These are phyloP conservation scores for Tauraco erythrolophus DNA, from an alignment of 2,113 vertebrate genomes.

Conservation along the genomic window DNA sequence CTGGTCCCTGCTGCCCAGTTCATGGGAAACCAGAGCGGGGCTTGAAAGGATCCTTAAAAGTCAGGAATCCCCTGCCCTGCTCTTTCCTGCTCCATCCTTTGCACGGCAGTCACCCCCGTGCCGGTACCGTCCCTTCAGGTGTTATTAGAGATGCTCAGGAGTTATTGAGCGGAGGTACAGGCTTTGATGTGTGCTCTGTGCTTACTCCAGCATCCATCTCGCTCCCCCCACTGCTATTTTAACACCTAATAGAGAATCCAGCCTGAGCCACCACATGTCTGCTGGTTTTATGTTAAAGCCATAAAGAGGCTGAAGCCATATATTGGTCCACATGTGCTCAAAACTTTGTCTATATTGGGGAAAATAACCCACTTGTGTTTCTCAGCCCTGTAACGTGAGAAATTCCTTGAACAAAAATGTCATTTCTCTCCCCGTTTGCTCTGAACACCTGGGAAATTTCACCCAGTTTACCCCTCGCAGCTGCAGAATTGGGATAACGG, in stretches of 20 bases:
- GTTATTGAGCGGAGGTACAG: fast-evolving
- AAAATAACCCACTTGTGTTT: background rate
- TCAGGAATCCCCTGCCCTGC: background rate
- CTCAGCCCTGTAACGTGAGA: background rate
- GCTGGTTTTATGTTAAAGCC: background rate
- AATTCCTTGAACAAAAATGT: background rate
- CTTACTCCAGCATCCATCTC: background rate
- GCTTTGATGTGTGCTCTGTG: fast-evolving
- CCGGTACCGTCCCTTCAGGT: fast-evolving
- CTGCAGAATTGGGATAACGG: background rate
- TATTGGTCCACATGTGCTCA: background rate
- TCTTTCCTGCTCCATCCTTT: fast-evolving
- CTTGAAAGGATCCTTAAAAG: background rate
- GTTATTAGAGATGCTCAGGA: background rate
- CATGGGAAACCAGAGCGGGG: background rate
- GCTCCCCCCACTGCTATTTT: background rate
- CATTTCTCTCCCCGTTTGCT: fast-evolving
- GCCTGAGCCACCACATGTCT: background rate
- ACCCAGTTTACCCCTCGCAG: background rate
- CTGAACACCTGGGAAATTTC: background rate
- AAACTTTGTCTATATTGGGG: fast-evolving
- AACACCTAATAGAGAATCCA: background rate
- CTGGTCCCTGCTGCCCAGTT: background rate
- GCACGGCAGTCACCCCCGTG: fast-evolving
- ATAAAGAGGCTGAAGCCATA: background rate